Percentiles rank a stretch among this genome's conserved stretches.
Evolutionary conservation across 2,888 invertebrate genomes (phyloP).

Genomic region (Lasioglossum malachurum): DNA sequence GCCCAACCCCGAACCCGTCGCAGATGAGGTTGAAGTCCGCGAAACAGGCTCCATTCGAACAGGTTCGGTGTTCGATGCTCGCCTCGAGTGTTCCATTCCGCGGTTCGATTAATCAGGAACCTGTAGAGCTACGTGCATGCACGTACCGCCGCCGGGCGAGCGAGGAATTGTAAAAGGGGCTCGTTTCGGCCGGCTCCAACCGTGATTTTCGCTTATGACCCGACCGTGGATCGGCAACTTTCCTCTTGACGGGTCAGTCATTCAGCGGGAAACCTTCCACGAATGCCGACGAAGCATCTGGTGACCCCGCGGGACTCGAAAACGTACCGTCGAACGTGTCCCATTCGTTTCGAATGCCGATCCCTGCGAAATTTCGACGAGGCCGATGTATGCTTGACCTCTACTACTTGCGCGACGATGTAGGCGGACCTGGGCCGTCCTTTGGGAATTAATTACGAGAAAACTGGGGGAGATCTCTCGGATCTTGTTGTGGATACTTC

Average conservation of each 20-base stretch:
- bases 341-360: neutral
- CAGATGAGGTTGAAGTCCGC: conserved; percentile 21
- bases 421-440: neutral
- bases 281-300: neutral
- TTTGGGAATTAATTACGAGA: neutral
- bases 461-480: neutral
- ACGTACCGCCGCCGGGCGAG: neutral
- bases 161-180: neutral
- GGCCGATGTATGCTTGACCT: neutral
- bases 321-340: neutral
- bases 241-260: neutral
- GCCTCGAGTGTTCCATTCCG: conserved; percentile 34
- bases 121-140: conserved; percentile 27
- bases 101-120: conserved; percentile 55
- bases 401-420: neutral
- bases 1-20: neutral
- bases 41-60: conserved; percentile 3
- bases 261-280: neutral
- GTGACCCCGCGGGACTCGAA: neutral
- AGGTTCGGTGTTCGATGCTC: conserved; percentile 10
- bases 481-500: neutral
- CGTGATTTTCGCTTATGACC: conserved; percentile 24
- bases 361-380: neutral
- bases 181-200: neutral
- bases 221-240: neutral